Conservation (phyloP, 2,113 vertebrate genomes). For the Galemys pyrenaicus region DNA sequence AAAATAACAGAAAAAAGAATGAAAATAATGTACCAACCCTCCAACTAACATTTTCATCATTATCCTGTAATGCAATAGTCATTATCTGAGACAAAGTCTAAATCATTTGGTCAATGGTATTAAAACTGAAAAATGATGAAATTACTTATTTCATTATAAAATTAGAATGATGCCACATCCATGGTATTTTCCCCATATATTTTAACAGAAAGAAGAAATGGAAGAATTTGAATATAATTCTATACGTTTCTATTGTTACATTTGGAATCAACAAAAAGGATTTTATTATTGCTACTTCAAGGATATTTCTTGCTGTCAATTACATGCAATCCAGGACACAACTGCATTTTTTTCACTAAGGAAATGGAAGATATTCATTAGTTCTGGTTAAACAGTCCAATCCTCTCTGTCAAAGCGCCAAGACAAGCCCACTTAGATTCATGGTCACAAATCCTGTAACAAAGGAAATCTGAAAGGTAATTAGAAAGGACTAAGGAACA, state of each 20-base stretch:
- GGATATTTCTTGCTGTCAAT: not conserved
- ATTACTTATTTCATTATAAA: not conserved
- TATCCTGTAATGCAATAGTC: not conserved
- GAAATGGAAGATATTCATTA: slow-evolving; percentile 48
- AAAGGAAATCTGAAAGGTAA: slow-evolving; percentile 46
- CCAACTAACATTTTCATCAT: not conserved
- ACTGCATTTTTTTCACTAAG: not conserved
- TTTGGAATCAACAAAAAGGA: not conserved
- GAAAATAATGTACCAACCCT: not conserved
- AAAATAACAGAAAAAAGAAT: not conserved
- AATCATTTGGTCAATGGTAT: not conserved
- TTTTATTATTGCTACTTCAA: not conserved
- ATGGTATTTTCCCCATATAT: not conserved
- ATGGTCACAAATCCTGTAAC: not conserved
- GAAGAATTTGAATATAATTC: not conserved
- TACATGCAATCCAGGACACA: not conserved
- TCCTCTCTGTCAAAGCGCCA: slow-evolving; percentile 46
- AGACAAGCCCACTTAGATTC: not conserved
- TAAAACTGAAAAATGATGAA: not conserved
- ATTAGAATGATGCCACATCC: not conserved
- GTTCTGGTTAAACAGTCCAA: slow-evolving; percentile 32
- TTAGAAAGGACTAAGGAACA: not conserved
- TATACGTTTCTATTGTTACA: not conserved
- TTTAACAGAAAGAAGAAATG: not conserved
- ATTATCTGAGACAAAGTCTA: not conserved